Evolutionary conservation across 2,888 invertebrate species (phyloP), one percentile per base, ranked within the genome.

Genomic region (Caenorhabditis uteleia): DNA sequence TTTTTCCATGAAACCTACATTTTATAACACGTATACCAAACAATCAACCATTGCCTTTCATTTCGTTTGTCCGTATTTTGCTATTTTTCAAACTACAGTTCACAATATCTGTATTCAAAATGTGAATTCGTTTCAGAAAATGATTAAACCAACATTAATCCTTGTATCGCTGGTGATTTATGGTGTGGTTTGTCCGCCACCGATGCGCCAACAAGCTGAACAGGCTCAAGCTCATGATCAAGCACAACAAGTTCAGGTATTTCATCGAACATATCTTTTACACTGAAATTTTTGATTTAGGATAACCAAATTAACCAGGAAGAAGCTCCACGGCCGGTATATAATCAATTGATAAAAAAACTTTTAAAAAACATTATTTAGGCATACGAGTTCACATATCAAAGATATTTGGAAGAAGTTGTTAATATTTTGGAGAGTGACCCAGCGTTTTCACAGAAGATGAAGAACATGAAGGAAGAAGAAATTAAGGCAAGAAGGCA

Each of bases 371-470:
- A n/a, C n/a, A n/a, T n/a, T n/a, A 51, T 76, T 50, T 26, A 82
- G 79, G 31, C 54, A 29, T 82, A 82, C 47, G 68, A 79, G 54
- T 79, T 82, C 57, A 64, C 78, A 2, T 82, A 82, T 51, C 68
- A 70, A 8, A 78, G 76, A 29, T 82, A 82, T 46, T 64, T 82
- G 36, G 80, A 82, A 62, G 74, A 79, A 49, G 82, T 82, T 0
- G 80, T 82, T 16, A 72, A 75, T 44, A 77, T 80, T 38, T 57
- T 82, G 21, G 82, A 82, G 57, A 75, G 72, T 27, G 79, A 82
- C 26, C 77, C 79, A 4, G 74, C 75, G 49, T 82, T 82, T 45
- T 70, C 58, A n/a, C 78, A 82, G 43, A 60, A 70, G 20, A 59
- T 82, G 44, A 73, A 68, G 48, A 51, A 44, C 8, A 79, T 80